Evolutionary conservation across 2,797 vertebrate genomes (phyloP), one percentile per base, ranked within the genome.

Genomic region (Phalloptychus januarius): DNA sequence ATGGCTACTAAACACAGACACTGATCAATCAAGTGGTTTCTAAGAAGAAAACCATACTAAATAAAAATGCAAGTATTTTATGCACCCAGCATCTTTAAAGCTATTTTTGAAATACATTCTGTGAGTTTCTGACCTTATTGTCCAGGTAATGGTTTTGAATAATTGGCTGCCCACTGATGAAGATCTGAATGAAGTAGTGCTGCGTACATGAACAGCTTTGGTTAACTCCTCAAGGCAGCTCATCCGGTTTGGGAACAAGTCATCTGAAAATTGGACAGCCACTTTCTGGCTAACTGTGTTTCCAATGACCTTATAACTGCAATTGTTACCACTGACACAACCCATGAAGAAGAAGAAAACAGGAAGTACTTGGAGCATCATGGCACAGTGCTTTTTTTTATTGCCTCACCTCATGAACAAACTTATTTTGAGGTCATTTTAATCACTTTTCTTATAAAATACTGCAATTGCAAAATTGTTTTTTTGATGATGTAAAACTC

Each of bases 21-120:
- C 15, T 65, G 61, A 38, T 65, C 18, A 56, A 82, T 38, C 5
- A 13, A 63, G 28, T 7, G 48, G 72, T 82, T 56, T 74, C 61
- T 25, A 33, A 25, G 61, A n/a, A 67, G 50, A 13, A 6, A 78
- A 54, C 25, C 25, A 70, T 3, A 48, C 38, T 23, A 12, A 42
- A 28, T n/a, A 45, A 18, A 2, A 84, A 70, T 36, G 67, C 54
- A 31, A 25, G 13, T 63, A 72, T 40, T 75, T 73, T 78, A 70
- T 45, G 20, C 20, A 50, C 18, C 3, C 28, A 52, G 11, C 20
- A n/a, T 2, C 38, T 72, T 40, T 40, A 36, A 71, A 77, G 75
- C 28, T 23, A 20, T 69, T 83, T 78, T 31, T 73, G 50, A 77
- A 78, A 40, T 72, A 81, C 78, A 85, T 36, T 71, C n/a, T 25